Evolutionary conservation across 1,140 invertebrate species (phyloP).

Genomic region (Zaprionus tsacasi): DNA sequence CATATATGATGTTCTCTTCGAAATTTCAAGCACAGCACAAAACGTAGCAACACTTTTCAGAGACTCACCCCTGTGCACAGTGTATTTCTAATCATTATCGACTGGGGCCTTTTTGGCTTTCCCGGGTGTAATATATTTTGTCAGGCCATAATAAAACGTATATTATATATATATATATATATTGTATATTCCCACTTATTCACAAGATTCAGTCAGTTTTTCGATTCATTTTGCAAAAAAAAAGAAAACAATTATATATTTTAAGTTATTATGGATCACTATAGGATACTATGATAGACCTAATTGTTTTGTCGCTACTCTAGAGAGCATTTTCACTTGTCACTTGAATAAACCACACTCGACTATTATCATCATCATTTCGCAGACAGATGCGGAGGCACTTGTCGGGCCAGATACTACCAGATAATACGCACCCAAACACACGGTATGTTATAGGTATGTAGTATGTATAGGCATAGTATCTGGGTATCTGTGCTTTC

Average conservation of each 20-base stretch:
- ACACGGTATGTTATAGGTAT: not conserved
- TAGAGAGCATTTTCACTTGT: constrained; percentile 18
- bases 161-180: not conserved
- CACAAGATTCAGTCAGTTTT: not conserved
- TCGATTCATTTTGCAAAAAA: not conserved
- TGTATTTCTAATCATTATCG: constrained; percentile 10
- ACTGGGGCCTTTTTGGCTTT: not conserved
- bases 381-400: constrained; percentile 9
- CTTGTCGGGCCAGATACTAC: constrained; percentile 12
- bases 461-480: too few species aligned
- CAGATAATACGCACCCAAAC: constrained; percentile 1
- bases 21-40: not conserved
- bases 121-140: not conserved
- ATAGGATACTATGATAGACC: not conserved
- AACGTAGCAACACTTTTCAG: not conserved
- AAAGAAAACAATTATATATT: too few species aligned
- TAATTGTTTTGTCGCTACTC: not conserved
- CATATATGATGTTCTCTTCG: not conserved
- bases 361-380: constrained; percentile 18
- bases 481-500: not conserved
- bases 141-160: not conserved
- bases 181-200: not conserved
- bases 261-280: not conserved
- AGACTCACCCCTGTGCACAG: constrained; percentile 3
- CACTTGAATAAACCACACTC: constrained; percentile 13